These are phyloP conservation scores for Zaprionus davidi DNA, from an alignment of 1,140 invertebrate genomes.

Conservation along the genomic window DNA sequence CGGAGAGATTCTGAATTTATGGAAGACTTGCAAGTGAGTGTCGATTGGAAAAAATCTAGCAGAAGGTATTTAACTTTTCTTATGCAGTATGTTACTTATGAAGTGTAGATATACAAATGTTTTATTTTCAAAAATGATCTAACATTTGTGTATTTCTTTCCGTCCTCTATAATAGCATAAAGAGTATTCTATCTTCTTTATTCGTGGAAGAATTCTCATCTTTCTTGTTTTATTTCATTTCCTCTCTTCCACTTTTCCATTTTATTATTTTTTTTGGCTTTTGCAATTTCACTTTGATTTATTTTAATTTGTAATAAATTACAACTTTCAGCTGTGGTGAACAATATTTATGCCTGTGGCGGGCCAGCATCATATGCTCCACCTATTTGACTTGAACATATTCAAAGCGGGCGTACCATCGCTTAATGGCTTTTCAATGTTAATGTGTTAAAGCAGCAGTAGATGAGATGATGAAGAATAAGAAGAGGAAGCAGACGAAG, in stretches of 20 bases:
- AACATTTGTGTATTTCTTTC: neutral
- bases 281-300: conserved; percentile 65
- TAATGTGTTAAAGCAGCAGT: conserved; percentile 52
- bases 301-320: conserved; percentile 80
- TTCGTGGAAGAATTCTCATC: neutral
- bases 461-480: conserved; percentile 31
- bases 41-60: neutral
- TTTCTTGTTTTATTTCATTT: conserved; percentile 17
- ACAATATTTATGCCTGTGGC: conserved; percentile 46
- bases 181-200: neutral
- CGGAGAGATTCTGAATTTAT: conserved; percentile 8
- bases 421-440: conserved; percentile 70
- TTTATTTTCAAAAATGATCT: neutral
- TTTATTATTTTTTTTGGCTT: conserved; percentile 21
- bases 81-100: neutral
- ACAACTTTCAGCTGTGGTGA: conserved; percentile 67
- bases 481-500: neutral
- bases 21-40: neutral
- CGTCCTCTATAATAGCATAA: neutral
- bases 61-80: neutral
- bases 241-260: neutral
- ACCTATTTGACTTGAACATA: conserved; percentile 39
- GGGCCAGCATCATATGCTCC: conserved; percentile 18
- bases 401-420: conserved; percentile 32
- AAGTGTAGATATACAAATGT: neutral